Conservation (phyloP, 1,140 invertebrate genomes). For the Aporrectodea caliginosa region DNA sequence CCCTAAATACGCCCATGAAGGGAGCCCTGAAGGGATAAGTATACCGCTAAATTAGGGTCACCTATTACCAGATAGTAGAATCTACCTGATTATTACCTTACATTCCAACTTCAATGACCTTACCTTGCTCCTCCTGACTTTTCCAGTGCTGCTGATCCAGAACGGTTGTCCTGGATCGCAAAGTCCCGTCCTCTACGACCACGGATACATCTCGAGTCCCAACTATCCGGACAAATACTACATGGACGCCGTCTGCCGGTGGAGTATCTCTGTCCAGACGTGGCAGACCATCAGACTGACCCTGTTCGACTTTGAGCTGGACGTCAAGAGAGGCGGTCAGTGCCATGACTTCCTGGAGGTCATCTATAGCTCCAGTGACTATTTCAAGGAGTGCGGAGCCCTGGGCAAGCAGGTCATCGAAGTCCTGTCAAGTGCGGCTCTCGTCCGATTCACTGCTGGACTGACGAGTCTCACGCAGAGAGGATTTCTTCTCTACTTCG, state of each 20-base stretch:
- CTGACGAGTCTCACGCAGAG: conserved; percentile 26
- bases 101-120: too few species aligned
- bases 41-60: too few species aligned
- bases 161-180: neutral
- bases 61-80: too few species aligned
- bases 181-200: conserved; percentile 2
- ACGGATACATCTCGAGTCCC: conserved; percentile 31
- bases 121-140: too few species aligned
- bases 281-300: conserved; percentile 26
- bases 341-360: conserved; percentile 6
- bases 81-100: too few species aligned
- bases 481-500: conserved; percentile 33
- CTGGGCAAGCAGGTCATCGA: conserved; percentile 15
- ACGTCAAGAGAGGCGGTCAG: conserved; percentile 25
- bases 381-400: conserved; percentile 21
- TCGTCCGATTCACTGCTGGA: conserved; percentile 23
- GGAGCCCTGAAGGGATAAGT: too few species aligned
- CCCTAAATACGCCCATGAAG: too few species aligned
- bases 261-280: conserved; percentile 26
- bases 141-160: neutral
- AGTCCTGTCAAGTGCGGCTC: neutral
- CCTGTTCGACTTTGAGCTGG: conserved; percentile 33
- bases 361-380: neutral
- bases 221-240: conserved; percentile 31
- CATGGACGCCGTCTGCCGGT: conserved; percentile 30